Evolutionary conservation across 2,113 vertebrate genomes (phyloP).

Genomic region (Coryphaenoides rupestris): DNA sequence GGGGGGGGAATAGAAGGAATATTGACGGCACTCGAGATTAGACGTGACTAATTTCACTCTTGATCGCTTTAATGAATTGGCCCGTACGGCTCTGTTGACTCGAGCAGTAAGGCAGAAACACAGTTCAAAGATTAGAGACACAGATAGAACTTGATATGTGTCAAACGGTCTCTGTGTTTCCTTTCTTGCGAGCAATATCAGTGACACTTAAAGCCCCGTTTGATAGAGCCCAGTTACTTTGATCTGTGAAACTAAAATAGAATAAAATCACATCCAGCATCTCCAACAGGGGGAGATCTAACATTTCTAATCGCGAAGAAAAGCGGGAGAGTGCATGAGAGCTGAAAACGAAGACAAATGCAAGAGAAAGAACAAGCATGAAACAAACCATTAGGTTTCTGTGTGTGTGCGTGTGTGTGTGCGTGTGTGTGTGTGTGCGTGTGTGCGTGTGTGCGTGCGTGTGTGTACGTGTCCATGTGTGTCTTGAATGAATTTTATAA

Average conservation of each 20-base stretch:
- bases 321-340: not conserved
- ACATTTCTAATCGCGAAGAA: constrained; percentile 50
- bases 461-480: too few species aligned
- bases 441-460: too few species aligned
- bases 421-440: too few species aligned
- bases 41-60: constrained; percentile 49
- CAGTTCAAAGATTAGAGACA: constrained; percentile 30
- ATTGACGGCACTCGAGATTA: constrained; percentile 65
- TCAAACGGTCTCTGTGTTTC: constrained; percentile 29
- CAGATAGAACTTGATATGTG: constrained; percentile 34
- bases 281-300: constrained; percentile 68
- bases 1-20: constrained; percentile 34
- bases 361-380: not conserved
- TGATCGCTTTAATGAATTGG: constrained; percentile 46
- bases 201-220: constrained; percentile 33
- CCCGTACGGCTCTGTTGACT: constrained; percentile 32
- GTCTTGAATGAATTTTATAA: not conserved
- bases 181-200: constrained; percentile 32
- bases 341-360: not conserved
- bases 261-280: constrained; percentile 10
- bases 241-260: constrained; percentile 9
- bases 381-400: not conserved
- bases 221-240: constrained; percentile 29
- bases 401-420: not conserved
- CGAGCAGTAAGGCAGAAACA: constrained; percentile 31